Conservation (phyloP, 1,140 invertebrate genomes). For the Leptestheria dahalacensis region DNA sequence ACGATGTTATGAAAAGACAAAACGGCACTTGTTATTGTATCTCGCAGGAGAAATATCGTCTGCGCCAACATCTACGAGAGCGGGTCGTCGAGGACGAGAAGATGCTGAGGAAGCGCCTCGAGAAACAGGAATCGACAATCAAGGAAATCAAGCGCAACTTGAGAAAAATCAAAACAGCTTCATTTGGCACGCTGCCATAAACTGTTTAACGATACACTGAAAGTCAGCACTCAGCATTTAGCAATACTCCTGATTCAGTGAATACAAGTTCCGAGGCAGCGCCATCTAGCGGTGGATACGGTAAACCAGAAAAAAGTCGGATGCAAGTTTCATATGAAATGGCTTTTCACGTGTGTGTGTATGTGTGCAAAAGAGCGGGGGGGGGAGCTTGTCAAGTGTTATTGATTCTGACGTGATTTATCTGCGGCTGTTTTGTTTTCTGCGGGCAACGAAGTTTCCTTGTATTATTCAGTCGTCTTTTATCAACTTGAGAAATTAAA, state of each 20-base stretch:
- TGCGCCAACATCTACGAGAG: background rate
- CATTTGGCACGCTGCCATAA: too few species aligned
- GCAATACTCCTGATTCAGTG: background rate
- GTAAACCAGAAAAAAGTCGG: too few species aligned
- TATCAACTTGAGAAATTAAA: too few species aligned
- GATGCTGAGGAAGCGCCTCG: background rate
- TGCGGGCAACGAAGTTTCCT: too few species aligned
- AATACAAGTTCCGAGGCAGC: background rate
- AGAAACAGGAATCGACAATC: background rate
- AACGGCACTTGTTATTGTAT: background rate
- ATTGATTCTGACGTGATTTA: background rate
- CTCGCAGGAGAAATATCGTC: background rate
- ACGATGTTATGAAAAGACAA: background rate
- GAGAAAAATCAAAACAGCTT: background rate
- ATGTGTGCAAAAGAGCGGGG: too few species aligned
- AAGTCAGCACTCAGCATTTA: too few species aligned
- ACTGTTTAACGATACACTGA: too few species aligned
- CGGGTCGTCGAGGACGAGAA: background rate
- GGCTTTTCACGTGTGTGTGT: too few species aligned
- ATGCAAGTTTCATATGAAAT: too few species aligned
- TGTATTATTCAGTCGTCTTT: too few species aligned
- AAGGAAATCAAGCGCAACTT: background rate
- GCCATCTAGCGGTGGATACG: background rate
- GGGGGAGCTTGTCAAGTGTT: background rate
- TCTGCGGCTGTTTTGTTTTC: background rate